These are phyloP conservation scores for Cinclus mexicanus DNA, from an alignment of 2,113 vertebrate species.

Conservation along the genomic window DNA sequence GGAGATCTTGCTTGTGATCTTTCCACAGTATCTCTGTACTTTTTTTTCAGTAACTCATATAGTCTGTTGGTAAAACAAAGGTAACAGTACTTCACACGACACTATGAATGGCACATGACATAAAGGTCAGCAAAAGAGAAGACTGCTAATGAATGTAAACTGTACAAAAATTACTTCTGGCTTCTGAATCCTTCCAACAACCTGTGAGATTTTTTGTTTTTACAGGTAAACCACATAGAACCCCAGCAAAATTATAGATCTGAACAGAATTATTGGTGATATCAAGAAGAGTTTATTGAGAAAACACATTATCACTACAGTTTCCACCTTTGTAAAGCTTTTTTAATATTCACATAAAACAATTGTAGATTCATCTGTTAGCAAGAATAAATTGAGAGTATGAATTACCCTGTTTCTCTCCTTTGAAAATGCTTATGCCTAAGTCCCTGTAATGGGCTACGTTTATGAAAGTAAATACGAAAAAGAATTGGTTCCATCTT, in stretches of 20 bases:
- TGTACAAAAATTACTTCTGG: background rate
- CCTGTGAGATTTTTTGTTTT: background rate
- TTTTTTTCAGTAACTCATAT: background rate
- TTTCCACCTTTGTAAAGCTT: background rate
- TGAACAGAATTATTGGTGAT: background rate
- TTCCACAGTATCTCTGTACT: background rate
- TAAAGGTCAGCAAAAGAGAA: background rate
- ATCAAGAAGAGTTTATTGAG: background rate
- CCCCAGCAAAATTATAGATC: background rate
- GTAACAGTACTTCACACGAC: background rate
- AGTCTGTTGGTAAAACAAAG: background rate
- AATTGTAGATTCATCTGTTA: background rate
- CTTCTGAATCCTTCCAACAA: background rate
- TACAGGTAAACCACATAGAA: background rate
- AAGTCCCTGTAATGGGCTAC: background rate
- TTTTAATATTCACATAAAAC: background rate
- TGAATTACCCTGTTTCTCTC: background rate
- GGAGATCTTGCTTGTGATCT: background rate
- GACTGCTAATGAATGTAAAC: background rate
- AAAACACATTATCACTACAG: background rate
- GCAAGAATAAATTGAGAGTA: background rate
- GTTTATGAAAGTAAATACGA: background rate
- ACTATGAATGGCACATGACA: background rate
- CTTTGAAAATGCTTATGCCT: background rate
- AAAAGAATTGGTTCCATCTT: background rate